Evolutionary conservation across 2,113 vertebrate species (phyloP).

Genomic region (Platysternon megacephalum): DNA sequence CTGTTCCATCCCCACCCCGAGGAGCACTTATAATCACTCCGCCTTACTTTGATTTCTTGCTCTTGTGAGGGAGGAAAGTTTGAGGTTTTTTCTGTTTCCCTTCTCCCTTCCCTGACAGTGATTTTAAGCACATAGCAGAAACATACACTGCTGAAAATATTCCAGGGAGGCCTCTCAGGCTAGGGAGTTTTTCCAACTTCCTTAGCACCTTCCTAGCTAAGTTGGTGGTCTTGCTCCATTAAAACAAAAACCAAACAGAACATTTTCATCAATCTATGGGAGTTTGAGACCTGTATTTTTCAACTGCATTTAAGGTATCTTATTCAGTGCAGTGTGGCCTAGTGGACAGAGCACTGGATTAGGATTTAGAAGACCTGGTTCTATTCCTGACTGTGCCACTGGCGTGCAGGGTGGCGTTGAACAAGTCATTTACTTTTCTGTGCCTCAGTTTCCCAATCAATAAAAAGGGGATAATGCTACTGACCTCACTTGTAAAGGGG

Average conservation of each 20-base stretch:
- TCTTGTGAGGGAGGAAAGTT: background rate
- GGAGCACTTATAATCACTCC: background rate
- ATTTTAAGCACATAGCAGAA: background rate
- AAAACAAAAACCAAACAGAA: background rate
- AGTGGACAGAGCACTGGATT: background rate
- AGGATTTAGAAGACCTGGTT: background rate
- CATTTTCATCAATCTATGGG: background rate
- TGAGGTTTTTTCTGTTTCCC: background rate
- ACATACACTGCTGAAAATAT: background rate
- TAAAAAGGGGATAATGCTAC: background rate
- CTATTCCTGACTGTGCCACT: too few relatives aligned
- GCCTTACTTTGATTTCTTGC: background rate
- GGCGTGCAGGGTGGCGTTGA: background rate
- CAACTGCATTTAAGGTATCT: conserved; percentile 19
- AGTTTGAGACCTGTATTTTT: conserved; percentile 39
- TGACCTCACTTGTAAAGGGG: background rate
- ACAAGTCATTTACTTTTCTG: background rate
- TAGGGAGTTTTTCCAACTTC: background rate
- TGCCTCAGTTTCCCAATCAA: background rate
- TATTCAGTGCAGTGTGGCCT: background rate
- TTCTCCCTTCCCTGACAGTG: background rate
- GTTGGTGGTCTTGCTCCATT: conserved; percentile 19
- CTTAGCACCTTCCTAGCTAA: background rate
- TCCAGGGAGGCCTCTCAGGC: conserved; percentile 8
- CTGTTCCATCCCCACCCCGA: background rate